Evolutionary conservation across 2,888 invertebrate genomes (phyloP).

Genomic region (Rotaria socialis): DNA sequence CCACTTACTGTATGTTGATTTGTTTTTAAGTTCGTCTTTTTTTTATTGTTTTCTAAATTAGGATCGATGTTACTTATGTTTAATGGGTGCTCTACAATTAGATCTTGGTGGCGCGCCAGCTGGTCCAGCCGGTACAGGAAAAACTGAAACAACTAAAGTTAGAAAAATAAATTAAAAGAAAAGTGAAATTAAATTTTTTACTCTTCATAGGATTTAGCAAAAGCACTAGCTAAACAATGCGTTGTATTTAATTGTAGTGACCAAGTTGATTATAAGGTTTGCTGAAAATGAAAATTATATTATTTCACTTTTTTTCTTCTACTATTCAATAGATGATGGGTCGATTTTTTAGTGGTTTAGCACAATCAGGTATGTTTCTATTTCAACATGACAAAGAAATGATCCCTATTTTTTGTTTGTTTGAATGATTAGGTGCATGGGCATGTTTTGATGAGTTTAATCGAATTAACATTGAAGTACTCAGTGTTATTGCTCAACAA

Average conservation of each 20-base stretch:
- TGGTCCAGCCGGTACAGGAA: conserved; percentile 79
- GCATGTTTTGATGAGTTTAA: conserved; percentile 88
- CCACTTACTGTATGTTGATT: conserved; percentile 57
- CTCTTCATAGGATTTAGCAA: conserved; percentile 66
- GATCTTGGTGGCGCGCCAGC: conserved; percentile 81
- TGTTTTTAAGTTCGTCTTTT: conserved; percentile 41
- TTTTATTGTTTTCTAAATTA: conserved; percentile 35
- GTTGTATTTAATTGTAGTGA: conserved; percentile 88
- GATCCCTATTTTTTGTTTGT: background rate
- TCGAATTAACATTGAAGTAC: conserved; percentile 80
- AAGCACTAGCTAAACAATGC: conserved; percentile 79
- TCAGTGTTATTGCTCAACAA: conserved; percentile 83
- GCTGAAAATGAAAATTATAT: conserved; percentile 38
- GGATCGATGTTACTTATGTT: conserved; percentile 74
- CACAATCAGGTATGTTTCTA: conserved; percentile 66
- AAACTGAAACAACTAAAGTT: conserved; percentile 81
- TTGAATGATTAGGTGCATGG: conserved; percentile 70
- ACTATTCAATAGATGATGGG: conserved; percentile 70
- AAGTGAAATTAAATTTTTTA: background rate
- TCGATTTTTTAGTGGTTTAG: conserved; percentile 79
- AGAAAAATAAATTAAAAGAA: background rate
- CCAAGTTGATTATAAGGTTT: conserved; percentile 65
- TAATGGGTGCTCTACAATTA: conserved; percentile 82
- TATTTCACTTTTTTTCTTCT: conserved; percentile 57
- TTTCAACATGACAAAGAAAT: background rate